phyloP scores from a whole-genome alignment of 2,797 vertebrate species.

The Clarias fuscus region DNA sequence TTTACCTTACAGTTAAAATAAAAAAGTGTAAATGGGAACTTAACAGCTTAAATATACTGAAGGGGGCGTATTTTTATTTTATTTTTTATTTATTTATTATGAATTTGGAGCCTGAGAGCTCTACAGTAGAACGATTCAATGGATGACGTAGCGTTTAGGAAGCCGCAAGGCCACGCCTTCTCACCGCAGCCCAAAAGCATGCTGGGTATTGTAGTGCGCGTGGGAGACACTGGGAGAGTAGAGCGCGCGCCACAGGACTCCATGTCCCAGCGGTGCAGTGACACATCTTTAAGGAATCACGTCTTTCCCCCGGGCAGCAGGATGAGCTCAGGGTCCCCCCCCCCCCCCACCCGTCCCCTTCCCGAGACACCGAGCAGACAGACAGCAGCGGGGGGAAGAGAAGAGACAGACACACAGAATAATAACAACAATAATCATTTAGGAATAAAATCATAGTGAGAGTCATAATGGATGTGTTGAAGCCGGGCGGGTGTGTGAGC shows the following conservation, averaged over 20 bases:
- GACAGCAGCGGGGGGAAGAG: not conserved
- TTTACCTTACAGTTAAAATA: not conserved
- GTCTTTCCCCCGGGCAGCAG: slow-evolving; percentile 60
- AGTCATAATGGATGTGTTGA: not conserved
- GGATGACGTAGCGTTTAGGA: slow-evolving; percentile 32
- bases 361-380: slow-evolving; percentile 48
- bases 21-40: not conserved
- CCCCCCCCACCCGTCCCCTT: slow-evolving; percentile 53
- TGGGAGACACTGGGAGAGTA: not conserved
- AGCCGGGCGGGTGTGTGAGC: not conserved
- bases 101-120: not conserved
- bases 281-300: slow-evolving; percentile 59
- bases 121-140: not conserved
- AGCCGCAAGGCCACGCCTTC: slow-evolving; percentile 33
- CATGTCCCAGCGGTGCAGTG: slow-evolving; percentile 65
- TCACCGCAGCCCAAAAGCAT: slow-evolving; percentile 57
- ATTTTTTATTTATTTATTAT: no score
- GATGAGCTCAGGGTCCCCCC: slow-evolving; percentile 60
- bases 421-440: not conserved
- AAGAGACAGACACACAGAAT: not conserved
- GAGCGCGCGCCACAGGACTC: slow-evolving; percentile 62
- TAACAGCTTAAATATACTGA: not conserved
- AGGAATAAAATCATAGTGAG: not conserved
- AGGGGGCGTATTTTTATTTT: not conserved
- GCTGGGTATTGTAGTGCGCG: slow-evolving; percentile 63